Percentiles rank a stretch among this genome's conserved stretches.
Evolutionary conservation across 2,797 vertebrate species (phyloP).

Genomic region (Salarias fasciatus): DNA sequence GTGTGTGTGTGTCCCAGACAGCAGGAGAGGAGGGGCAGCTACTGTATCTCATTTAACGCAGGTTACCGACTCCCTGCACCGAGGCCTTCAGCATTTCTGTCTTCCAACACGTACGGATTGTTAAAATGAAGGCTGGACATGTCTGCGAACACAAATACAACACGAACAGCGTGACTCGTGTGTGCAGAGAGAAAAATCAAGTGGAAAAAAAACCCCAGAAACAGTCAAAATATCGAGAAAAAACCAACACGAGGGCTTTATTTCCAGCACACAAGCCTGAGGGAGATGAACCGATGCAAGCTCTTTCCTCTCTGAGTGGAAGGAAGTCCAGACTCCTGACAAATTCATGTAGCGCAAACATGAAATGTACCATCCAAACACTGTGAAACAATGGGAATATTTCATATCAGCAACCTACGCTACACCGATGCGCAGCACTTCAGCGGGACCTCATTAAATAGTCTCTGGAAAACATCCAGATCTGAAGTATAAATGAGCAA

Average conservation of each 20-base stretch:
- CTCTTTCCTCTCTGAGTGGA: slow-evolving; percentile 13
- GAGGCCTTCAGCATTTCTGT: slow-evolving; percentile 36
- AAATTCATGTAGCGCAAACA: not conserved
- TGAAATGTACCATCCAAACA: slow-evolving; percentile 15
- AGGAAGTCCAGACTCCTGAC: not conserved
- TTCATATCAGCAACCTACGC: not conserved
- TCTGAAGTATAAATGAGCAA: not conserved
- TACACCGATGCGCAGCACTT: not conserved
- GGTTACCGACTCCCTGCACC: slow-evolving; percentile 35
- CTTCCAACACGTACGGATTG: not conserved
- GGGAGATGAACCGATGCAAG: slow-evolving; percentile 18
- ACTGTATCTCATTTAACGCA: slow-evolving; percentile 69
- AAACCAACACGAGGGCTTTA: not conserved
- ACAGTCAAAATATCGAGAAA: not conserved
- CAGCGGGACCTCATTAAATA: too few relatives aligned
- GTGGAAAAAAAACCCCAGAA: slow-evolving; percentile 8
- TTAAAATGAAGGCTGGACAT: slow-evolving; percentile 14
- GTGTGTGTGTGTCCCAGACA: slow-evolving; percentile 59
- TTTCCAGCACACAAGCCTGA: slow-evolving; percentile 7
- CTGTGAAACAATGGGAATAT: slow-evolving; percentile 16
- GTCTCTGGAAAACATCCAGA: not conserved
- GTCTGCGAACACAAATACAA: not conserved
- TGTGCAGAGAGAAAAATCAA: slow-evolving; percentile 2
- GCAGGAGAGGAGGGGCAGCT: slow-evolving; percentile 50
- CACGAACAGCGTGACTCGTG: not conserved